Evolutionary conservation across 1,140 invertebrate species (phyloP), one percentile per base, ranked within the genome.

Genomic region (Pogonus chalceus): DNA sequence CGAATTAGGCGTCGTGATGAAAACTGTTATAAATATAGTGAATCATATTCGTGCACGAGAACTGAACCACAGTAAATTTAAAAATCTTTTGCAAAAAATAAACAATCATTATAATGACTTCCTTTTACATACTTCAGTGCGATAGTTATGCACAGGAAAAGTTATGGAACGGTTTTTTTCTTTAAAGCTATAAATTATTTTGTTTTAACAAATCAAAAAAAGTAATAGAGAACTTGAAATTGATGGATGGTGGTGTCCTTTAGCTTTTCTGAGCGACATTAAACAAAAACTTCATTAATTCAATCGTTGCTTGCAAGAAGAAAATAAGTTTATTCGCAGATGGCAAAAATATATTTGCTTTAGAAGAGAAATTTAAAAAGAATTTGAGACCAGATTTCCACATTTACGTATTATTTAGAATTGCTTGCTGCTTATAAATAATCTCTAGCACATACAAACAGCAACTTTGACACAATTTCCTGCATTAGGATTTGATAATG

Each of bases 21-120:
- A 56, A 23, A 58, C 52, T 12, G 53, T 58, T 49, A 56, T 54
- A 21, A 60, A 54, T 48, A 56, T 60, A 35, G 56, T 54, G 14
- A 56, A 53, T 58, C 58, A 21, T 60, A 53, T 60, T 35, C 50
- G 59, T 54, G 53, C 52, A 50, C 20, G 43, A 50, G 55, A 61
- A 58, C 47, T 60, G 54, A 56, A 56, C 51, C 54, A 52, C 55
- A 35, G 26, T n/a, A 35, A 35, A 52, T 20, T 52, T 52, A 12
- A 26, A 52, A 52, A 18, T 52, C 50, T 52, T 52, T 52, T 52
- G 50, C 22, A 35, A 52, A 26, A 52, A 52, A 31, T 14, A 52
- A 52, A 23, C 20, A 35, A n/a, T n/a, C n/a, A n/a, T n/a, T n/a
- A n/a, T n/a, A n/a, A n/a, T n/a, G n/a, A n/a, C n/a, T n/a, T 35